Conservation (phyloP, 2,113 vertebrate genomes). For the Paramisgurnus dabryanus region DNA sequence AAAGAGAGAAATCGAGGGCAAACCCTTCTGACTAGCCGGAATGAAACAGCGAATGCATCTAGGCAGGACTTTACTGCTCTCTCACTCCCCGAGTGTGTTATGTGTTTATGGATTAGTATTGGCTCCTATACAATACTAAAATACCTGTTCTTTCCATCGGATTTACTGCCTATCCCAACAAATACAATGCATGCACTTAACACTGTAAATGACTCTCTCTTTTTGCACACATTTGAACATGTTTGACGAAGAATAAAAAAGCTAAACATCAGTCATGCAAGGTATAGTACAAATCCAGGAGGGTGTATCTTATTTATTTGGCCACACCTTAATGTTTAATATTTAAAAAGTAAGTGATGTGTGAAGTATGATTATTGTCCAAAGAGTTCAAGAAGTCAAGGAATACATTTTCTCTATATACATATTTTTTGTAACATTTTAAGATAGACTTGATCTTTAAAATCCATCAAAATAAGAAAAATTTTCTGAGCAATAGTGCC, state of each 20-base stretch:
- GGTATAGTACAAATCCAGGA: not conserved
- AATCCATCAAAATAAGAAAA: too few species aligned
- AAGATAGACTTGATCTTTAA: too few species aligned
- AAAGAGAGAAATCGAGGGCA: conserved; percentile 44
- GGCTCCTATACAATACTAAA: conserved; percentile 15
- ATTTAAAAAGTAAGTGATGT: not conserved
- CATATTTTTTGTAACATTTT: too few species aligned
- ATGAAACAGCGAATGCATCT: conserved; percentile 36
- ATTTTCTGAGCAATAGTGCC: too few species aligned
- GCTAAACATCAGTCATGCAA: not conserved
- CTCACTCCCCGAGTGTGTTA: conserved; percentile 5
- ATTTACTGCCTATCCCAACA: not conserved
- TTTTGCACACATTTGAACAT: not conserved
- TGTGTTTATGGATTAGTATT: conserved; percentile 7
- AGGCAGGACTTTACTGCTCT: conserved; percentile 33
- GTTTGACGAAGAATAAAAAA: not conserved
- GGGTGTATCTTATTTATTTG: not conserved
- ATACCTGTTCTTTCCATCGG: not conserved
- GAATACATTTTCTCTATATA: too few species aligned
- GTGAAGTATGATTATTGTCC: too few species aligned
- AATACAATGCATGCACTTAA: not conserved
- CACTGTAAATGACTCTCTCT: not conserved
- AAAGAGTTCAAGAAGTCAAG: too few species aligned
- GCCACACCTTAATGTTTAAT: not conserved
- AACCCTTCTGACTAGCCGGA: conserved; percentile 41